These are phyloP conservation scores for Rhea pennata DNA, from an alignment of 2,113 vertebrate genomes.

Conservation along the genomic window DNA sequence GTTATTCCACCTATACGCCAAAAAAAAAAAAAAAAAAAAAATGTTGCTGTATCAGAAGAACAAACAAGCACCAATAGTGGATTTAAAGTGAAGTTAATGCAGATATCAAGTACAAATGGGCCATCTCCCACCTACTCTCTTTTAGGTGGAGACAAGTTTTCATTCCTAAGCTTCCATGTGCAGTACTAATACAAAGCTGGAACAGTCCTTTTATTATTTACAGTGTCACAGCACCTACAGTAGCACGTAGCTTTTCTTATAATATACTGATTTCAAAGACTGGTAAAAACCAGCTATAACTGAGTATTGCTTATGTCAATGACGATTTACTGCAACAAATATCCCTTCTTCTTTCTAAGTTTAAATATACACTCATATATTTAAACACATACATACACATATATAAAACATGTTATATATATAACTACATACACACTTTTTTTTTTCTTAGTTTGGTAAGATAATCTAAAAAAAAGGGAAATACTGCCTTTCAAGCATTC, in stretches of 20 bases:
- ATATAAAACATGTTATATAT: too few relatives aligned
- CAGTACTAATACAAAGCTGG: not conserved
- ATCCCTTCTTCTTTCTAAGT: not conserved
- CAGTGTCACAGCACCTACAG: not conserved
- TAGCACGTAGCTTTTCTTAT: slow-evolving; percentile 28
- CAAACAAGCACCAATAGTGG: not conserved
- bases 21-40: not conserved
- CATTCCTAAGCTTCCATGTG: not conserved
- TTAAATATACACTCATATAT: too few relatives aligned
- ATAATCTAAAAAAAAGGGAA: not conserved
- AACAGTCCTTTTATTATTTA: slow-evolving; percentile 32
- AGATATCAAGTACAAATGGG: not conserved
- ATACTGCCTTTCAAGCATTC: not conserved
- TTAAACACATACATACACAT: too few relatives aligned
- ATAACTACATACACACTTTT: not conserved
- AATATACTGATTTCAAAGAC: slow-evolving; percentile 25
- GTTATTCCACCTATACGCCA: not conserved
- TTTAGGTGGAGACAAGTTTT: not conserved
- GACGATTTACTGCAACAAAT: slow-evolving; percentile 39
- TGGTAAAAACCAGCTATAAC: slow-evolving; percentile 7
- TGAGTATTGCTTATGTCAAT: slow-evolving; percentile 29
- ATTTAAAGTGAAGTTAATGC: not conserved
- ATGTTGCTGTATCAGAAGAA: not conserved
- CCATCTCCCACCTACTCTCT: rapidly evolving
- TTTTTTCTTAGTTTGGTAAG: not conserved